Evolutionary conservation across 2,797 vertebrate species (phyloP).

Genomic region (Characodon lateralis): DNA sequence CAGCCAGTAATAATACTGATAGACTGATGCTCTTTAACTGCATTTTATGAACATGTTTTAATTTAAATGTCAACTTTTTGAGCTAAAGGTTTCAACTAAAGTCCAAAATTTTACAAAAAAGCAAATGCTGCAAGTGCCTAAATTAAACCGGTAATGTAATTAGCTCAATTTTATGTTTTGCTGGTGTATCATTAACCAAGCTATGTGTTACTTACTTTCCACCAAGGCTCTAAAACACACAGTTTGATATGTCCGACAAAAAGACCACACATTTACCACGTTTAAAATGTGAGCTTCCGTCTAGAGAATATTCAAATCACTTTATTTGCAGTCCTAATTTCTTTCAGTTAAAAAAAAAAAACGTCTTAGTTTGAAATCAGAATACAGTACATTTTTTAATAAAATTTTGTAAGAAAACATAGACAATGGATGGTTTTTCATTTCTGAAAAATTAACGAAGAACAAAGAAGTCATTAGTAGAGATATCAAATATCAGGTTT

Average conservation of each 20-base stretch:
- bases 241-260: slow-evolving; percentile 41
- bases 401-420: too few species aligned
- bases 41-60: neutral
- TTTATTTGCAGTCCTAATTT: neutral
- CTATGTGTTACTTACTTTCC: neutral
- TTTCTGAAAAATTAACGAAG: neutral
- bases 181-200: neutral
- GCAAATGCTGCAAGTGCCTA: neutral
- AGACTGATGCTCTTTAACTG: neutral
- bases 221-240: neutral
- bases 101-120: neutral
- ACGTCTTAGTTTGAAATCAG: neutral
- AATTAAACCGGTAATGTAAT: neutral
- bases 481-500: neutral
- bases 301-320: neutral
- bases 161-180: neutral
- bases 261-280: slow-evolving; percentile 40
- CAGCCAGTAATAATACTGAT: neutral
- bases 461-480: too few species aligned
- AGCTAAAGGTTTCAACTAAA: neutral
- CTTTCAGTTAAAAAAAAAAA: neutral
- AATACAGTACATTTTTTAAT: neutral
- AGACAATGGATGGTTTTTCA: neutral
- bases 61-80: neutral
- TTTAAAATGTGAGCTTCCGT: slow-evolving; percentile 26